Percentiles rank a stretch among this genome's conserved stretches.
phyloP scores from a whole-genome alignment of 2,797 vertebrate genomes.

The Halcyon badia region DNA sequence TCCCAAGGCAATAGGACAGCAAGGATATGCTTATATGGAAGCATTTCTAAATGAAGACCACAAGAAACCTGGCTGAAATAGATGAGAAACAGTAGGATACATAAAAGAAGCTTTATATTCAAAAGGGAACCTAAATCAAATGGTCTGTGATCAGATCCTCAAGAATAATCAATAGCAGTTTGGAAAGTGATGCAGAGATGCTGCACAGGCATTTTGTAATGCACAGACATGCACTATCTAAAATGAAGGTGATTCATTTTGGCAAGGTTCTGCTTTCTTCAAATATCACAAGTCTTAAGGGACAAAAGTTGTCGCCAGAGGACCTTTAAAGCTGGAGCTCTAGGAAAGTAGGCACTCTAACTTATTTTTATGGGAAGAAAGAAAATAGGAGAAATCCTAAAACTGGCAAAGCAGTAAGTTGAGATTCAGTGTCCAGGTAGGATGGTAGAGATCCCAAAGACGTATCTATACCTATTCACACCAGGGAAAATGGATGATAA shows the following conservation, averaged over 20 bases:
- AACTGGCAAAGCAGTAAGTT: not conserved
- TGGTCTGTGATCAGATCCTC: conserved; percentile 37
- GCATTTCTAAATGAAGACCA: not conserved
- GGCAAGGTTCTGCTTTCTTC: conserved; percentile 7
- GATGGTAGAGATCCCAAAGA: not conserved
- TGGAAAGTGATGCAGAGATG: conserved; percentile 13
- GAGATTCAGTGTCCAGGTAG: not conserved
- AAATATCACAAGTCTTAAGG: not conserved
- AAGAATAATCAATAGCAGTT: not conserved
- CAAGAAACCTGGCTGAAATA: not conserved
- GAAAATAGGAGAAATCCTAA: not conserved
- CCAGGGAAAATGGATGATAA: not conserved
- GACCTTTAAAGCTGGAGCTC: not conserved
- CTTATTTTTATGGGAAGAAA: not conserved
- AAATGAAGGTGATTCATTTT: conserved; percentile 31
- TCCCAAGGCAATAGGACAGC: not conserved
- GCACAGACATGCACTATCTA: not conserved
- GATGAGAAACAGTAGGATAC: not conserved
- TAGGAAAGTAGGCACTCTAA: not conserved
- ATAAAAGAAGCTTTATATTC: not conserved
- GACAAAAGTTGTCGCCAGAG: not conserved
- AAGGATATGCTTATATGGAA: not conserved
- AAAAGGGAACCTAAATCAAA: conserved; percentile 27
- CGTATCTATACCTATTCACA: not conserved
- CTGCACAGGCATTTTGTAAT: conserved; percentile 38